Conservation (phyloP, 2,888 invertebrate species). For the Aphodius granarius region DNA sequence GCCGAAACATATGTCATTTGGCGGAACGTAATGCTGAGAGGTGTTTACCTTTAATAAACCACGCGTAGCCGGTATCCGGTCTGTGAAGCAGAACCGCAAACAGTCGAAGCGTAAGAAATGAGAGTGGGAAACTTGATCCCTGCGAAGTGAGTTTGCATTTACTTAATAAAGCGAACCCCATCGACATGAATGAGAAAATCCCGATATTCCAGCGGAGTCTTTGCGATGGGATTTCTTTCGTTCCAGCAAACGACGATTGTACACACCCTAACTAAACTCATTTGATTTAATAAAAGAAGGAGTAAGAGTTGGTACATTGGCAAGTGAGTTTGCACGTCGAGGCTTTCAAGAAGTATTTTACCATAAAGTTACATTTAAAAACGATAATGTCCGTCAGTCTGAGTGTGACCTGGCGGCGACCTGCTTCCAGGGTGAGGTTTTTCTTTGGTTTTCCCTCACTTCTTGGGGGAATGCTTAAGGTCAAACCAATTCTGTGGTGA, state of each 20-base stretch:
- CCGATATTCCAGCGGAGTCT: neutral
- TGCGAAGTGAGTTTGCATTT: neutral
- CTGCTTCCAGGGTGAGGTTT: too few species aligned
- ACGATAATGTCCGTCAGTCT: too few species aligned
- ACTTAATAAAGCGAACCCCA: neutral
- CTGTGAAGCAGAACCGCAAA: neutral
- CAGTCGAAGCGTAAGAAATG: neutral
- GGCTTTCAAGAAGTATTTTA: too few species aligned
- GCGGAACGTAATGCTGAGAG: neutral
- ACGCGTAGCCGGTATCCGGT: neutral
- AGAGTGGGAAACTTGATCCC: neutral
- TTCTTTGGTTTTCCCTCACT: too few species aligned
- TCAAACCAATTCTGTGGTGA: too few species aligned
- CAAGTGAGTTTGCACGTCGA: too few species aligned
- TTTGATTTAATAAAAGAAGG: neutral
- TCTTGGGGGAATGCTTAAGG: too few species aligned
- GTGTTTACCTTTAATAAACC: constrained; percentile 3
- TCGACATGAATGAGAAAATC: neutral
- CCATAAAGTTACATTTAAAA: too few species aligned
- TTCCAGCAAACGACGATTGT: neutral
- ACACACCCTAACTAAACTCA: neutral
- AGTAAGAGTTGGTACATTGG: too few species aligned
- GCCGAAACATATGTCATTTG: neutral
- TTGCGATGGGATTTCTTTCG: neutral
- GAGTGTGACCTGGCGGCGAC: too few species aligned